Conservation (phyloP, 2,888 invertebrate species). For the Cephus spinipes region DNA sequence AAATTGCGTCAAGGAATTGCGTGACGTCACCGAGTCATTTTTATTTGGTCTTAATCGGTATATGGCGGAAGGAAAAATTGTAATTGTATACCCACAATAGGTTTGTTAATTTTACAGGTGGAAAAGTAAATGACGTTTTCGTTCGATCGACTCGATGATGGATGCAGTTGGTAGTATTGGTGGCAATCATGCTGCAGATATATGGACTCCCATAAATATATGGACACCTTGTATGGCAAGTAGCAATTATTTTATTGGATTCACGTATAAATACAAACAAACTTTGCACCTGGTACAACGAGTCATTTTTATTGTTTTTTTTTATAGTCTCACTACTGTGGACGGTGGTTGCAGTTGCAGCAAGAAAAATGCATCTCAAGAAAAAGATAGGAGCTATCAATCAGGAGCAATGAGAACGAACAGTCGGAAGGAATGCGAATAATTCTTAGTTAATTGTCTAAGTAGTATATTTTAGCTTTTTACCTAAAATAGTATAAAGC, state of each 20-base stretch:
- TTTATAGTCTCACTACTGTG: neutral
- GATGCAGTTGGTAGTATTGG: neutral
- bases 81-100: neutral
- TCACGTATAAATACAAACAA: neutral
- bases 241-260: neutral
- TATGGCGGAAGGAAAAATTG: neutral
- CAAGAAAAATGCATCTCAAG: too few relatives aligned
- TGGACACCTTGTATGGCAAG: neutral
- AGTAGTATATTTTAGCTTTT: neutral
- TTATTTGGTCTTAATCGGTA: neutral
- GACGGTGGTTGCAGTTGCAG: neutral
- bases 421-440: constrained; percentile 8
- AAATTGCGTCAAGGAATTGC: neutral
- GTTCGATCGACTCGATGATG: neutral
- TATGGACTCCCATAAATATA: neutral
- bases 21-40: neutral
- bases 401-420: neutral
- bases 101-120: neutral
- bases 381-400: too few relatives aligned
- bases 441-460: constrained; percentile 5
- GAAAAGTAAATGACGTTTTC: neutral
- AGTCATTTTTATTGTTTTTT: neutral
- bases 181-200: neutral
- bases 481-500: neutral
- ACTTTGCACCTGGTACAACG: neutral